phyloP scores from a whole-genome alignment of 2,113 vertebrate genomes.

The Phylloscopus whistleri region DNA sequence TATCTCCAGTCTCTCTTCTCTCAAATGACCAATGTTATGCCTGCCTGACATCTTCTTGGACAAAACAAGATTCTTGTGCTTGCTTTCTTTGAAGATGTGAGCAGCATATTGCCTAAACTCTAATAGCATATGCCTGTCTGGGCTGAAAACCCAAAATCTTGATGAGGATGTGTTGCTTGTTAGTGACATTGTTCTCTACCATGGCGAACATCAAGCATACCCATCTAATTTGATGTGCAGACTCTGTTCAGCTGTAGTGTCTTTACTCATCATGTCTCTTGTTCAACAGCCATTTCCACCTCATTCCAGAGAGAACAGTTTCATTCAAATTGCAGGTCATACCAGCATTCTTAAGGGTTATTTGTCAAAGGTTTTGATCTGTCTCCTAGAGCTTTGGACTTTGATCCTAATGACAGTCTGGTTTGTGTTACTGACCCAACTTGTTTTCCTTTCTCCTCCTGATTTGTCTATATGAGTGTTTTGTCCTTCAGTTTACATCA shows the following conservation, averaged over 20 bases:
- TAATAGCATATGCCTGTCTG: background rate
- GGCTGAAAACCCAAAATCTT: background rate
- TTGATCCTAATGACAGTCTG: background rate
- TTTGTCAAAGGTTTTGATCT: background rate
- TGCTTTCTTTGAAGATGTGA: background rate
- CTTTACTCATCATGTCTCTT: background rate
- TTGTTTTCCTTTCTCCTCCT: background rate
- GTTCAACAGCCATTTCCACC: background rate
- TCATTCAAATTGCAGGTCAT: background rate
- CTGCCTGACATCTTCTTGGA: background rate
- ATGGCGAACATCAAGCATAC: background rate
- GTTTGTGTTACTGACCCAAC: background rate
- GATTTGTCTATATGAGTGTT: background rate
- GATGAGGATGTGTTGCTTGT: background rate
- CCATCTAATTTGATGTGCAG: background rate
- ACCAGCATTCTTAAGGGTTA: background rate
- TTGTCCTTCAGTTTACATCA: background rate
- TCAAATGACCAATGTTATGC: background rate
- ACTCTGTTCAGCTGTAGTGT: background rate
- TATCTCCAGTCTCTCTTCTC: background rate
- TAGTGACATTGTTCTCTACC: background rate
- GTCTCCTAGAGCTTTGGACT: background rate
- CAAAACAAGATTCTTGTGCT: background rate
- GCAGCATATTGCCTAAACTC: background rate
- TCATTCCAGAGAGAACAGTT: background rate